Base-by-base conservation (phyloP, 2,113 vertebrate genomes). In the Dinomys branickii region DNA sequence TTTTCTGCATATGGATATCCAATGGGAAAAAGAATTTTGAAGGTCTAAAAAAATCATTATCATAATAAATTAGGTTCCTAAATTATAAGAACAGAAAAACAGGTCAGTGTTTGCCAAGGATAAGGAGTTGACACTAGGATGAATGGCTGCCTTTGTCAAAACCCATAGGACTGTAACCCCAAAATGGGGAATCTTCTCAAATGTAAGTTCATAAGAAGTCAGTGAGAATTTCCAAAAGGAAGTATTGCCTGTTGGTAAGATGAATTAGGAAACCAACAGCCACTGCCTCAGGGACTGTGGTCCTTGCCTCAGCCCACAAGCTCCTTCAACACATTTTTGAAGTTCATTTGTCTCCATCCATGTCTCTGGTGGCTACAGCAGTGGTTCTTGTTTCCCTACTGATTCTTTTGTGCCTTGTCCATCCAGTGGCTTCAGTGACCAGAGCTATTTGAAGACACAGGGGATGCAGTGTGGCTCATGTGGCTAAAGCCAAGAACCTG, bases 11-110 rank as follows among this genome's bases (percentile, higher is more conserved):
- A 20, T 44, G 10, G 41, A 44, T 41, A 75, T 44, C 38, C 41
- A 75, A 44, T 75, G 26, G 67, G 50, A 95, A 92, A 93, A 14
- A 71, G 26, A 88, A 75, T 88, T 93, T 77, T 58, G 26, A 93
- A 52, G 35, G 9, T 56, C 86, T 71, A 41, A 63, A 91, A 78
- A 38, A 63, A 73, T 80, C 17, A 85, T 85, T 69, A 80, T 14
- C 54, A 56, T 75, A 63, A 41, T 89, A 52, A 90, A 61, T 87
- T 63, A 22, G 30, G 16, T 69, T 61, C 59, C 88, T 59, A 87
- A 67, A 38, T 91, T 69, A 24, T 69, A 87, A 85, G 47, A 92
- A 44, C 20, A 54, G 24, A 22, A 88, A 81, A 63, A 69, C 33
- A 61, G n/a, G n/a, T n/a, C n/a, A n/a, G 1, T 30, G 26, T 75